phyloP scores from a whole-genome alignment of 2,113 vertebrate genomes.

The Acrocephalus kingi region DNA sequence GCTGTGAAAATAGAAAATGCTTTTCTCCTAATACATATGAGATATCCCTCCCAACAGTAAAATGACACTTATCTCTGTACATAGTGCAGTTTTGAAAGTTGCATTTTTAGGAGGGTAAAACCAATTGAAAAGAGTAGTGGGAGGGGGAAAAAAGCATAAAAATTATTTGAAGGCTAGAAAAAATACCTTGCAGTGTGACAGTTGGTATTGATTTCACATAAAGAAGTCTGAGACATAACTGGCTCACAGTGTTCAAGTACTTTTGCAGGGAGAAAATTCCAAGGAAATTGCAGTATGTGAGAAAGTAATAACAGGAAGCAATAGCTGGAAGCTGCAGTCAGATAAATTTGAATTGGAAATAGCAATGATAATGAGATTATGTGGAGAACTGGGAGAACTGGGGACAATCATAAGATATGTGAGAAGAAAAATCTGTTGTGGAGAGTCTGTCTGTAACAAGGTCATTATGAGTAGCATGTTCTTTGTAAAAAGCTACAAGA shows the following conservation, averaged over 20 bases:
- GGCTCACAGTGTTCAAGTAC: background rate
- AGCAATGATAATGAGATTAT: background rate
- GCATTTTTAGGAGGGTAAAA: background rate
- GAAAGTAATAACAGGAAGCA: constrained; percentile 40
- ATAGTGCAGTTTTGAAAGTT: background rate
- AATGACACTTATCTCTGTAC: background rate
- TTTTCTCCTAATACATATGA: background rate
- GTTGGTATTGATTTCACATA: background rate
- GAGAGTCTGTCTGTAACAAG: background rate
- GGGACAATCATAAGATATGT: background rate
- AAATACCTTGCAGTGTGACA: background rate
- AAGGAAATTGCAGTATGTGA: background rate
- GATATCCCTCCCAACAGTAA: background rate
- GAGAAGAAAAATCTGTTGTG: constrained; percentile 33
- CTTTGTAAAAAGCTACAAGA: background rate
- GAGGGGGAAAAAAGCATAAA: background rate
- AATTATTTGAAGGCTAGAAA: background rate
- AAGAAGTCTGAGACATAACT: background rate
- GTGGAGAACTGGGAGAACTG: background rate
- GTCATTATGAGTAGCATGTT: background rate
- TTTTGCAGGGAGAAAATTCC: background rate
- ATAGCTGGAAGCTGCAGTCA: constrained; percentile 14
- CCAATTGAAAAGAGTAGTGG: background rate
- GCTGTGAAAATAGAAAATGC: background rate
- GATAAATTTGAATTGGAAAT: constrained; percentile 18